These are phyloP conservation scores for Gobius niger DNA, from an alignment of 2,113 vertebrate species.

Conservation along the genomic window DNA sequence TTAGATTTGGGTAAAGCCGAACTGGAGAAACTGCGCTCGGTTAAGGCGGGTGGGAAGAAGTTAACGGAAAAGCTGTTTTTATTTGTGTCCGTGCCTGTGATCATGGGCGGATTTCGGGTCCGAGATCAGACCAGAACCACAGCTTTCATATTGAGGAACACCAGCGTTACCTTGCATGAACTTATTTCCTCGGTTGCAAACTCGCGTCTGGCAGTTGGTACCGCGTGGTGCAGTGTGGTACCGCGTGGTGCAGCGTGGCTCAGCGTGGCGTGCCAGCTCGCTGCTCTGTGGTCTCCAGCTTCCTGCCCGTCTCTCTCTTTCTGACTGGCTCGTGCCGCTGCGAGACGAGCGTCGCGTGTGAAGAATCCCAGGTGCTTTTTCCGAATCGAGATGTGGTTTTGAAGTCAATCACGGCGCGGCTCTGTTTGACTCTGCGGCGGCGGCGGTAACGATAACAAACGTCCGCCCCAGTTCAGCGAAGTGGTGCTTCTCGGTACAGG, in stretches of 20 bases:
- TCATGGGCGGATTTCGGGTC: no score
- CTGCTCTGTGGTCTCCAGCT: conserved; percentile 64
- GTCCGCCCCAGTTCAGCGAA: background rate
- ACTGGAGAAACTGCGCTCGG: no score
- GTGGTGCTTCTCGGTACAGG: no score
- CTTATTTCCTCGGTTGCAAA: background rate
- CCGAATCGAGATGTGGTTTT: conserved; percentile 22
- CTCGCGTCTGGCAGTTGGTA: conserved; percentile 5
- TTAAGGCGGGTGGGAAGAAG: no score
- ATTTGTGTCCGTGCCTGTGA: no score
- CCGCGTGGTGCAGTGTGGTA: conserved; percentile 13
- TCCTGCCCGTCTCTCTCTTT: conserved; percentile 28
- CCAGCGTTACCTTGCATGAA: background rate
- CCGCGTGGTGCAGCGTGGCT: conserved; percentile 13
- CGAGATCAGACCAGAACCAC: no score
- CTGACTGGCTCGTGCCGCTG: conserved; percentile 28
- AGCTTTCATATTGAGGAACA: background rate
- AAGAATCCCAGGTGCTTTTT: conserved; percentile 49
- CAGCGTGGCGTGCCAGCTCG: conserved; percentile 53
- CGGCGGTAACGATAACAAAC: conserved; percentile 9
- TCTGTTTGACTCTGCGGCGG: conserved; percentile 11
- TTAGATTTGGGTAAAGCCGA: no score
- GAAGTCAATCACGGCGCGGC: conserved; percentile 26
- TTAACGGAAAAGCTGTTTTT: no score
- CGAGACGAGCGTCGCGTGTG: conserved; percentile 3